phyloP scores from a whole-genome alignment of 2,888 invertebrate species.

The Diplolepis rosae region DNA sequence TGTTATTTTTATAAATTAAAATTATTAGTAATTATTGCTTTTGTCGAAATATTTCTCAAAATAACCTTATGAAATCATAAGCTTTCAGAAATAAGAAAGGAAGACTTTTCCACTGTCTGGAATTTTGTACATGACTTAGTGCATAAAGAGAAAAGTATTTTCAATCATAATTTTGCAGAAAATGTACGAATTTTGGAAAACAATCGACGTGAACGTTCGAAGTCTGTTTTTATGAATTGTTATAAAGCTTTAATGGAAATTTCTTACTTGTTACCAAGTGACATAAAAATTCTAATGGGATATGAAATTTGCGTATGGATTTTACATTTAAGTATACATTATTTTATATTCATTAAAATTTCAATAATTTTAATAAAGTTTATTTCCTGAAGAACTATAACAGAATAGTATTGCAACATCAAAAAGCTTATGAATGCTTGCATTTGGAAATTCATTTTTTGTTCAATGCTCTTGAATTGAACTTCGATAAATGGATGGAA shows the following conservation, averaged over 20 bases:
- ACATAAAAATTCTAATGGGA: constrained; percentile 46
- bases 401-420: constrained; percentile 41
- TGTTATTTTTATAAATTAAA: not conserved
- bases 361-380: not conserved
- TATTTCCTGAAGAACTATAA: constrained; percentile 48
- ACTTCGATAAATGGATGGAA: constrained; percentile 47
- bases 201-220: constrained; percentile 38
- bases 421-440: constrained; percentile 48
- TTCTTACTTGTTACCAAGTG: constrained; percentile 40
- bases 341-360: not conserved
- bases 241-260: constrained; percentile 46
- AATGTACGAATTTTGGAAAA: constrained; percentile 40
- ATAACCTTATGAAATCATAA: constrained; percentile 20
- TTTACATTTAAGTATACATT: not conserved
- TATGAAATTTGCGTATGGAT: constrained; percentile 49
- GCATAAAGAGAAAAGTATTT: constrained; percentile 36
- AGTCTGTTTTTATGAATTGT: constrained; percentile 46
- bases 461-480: constrained; percentile 35
- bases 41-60: constrained; percentile 31
- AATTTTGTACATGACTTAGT: constrained; percentile 2
- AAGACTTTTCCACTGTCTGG: constrained; percentile 28
- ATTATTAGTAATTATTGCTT: no score
- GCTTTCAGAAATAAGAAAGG: constrained; percentile 37
- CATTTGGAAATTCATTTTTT: constrained; percentile 40
- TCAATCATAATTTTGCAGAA: constrained; percentile 40